phyloP scores from a whole-genome alignment of 2,113 vertebrate genomes.

The Asarcornis scutulata region DNA sequence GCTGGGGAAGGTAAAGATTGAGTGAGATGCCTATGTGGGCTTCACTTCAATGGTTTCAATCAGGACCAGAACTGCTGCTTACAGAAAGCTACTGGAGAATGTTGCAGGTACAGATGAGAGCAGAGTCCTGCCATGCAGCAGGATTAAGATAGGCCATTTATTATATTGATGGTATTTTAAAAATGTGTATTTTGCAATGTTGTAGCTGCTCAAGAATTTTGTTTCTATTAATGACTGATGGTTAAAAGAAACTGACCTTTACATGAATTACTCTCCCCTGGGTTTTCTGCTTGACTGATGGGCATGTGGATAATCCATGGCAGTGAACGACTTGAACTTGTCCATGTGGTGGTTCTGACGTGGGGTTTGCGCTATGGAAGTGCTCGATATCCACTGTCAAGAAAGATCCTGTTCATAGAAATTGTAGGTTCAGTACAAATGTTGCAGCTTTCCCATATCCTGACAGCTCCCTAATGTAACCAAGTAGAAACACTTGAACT shows the following conservation, averaged over 20 bases:
- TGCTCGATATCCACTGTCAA: background rate
- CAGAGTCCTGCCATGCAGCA: background rate
- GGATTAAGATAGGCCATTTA: background rate
- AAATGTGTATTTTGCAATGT: background rate
- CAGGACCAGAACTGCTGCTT: background rate
- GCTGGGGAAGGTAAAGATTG: background rate
- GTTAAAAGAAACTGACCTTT: background rate
- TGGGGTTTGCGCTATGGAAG: background rate
- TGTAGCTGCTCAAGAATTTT: background rate
- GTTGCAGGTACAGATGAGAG: background rate
- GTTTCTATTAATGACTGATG: background rate
- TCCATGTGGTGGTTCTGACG: background rate
- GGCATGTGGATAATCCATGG: background rate
- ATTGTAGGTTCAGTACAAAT: background rate
- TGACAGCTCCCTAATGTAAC: background rate
- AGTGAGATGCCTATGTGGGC: background rate
- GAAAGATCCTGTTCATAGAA: background rate
- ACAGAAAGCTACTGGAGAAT: background rate
- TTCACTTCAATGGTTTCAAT: background rate
- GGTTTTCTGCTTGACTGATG: background rate
- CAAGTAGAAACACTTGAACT: background rate
- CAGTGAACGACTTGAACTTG: accelerated
- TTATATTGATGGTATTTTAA: background rate
- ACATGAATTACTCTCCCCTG: background rate
- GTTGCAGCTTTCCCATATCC: background rate